Evolutionary conservation across 2,797 vertebrate genomes (phyloP), one percentile per base, ranked within the genome.

Genomic region (Triplophysa bombifrons): DNA sequence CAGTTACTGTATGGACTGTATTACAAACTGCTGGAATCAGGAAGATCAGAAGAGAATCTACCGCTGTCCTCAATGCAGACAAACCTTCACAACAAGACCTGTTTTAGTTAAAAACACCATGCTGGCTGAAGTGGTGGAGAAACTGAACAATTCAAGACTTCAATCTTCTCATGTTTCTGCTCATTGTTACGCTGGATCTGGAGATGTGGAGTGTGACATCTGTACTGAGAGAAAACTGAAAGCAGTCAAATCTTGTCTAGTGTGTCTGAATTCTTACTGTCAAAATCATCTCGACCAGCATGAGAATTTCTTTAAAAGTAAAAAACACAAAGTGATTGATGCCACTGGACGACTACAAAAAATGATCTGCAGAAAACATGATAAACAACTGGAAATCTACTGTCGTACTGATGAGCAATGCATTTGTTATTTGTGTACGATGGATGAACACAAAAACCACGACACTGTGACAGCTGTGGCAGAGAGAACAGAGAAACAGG

Each of bases 231-330:
- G 60, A 61, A 61, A 61, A 61, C 27, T 16, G 2, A 61, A 61
- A 30, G 60, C 60, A 16, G 60, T 61, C 25, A 61, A 61, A 14
- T 61, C 60, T 2, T 61, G 60, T 61, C 60, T 61, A 30, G 60
- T 30, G 68, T 70, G 68, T 55, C 68, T n/a, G 48, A 50, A 51
- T 8, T 70, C 48, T 70, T 71, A 71, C 50, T 71, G 68, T 71
- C 17, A n/a, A 71, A 61, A 30, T 61, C 60, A 61, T 3, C 14
- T 61, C 7, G 14, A 61, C 12, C 60, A 61, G 3, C 60, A 61
- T 17, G 60, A 61, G 2, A 17, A 16, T 30, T 30, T 61, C 13
- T 61, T 63, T 63, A 63, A 63, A 63, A 27, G 16, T 63, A 63
- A 19, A 27, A 63, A 22, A 17, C 60, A 63, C 60, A 63, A 63